These are phyloP conservation scores for Scolopax bukidnonensis DNA, from an alignment of 2,797 vertebrate species.

Conservation along the genomic window DNA sequence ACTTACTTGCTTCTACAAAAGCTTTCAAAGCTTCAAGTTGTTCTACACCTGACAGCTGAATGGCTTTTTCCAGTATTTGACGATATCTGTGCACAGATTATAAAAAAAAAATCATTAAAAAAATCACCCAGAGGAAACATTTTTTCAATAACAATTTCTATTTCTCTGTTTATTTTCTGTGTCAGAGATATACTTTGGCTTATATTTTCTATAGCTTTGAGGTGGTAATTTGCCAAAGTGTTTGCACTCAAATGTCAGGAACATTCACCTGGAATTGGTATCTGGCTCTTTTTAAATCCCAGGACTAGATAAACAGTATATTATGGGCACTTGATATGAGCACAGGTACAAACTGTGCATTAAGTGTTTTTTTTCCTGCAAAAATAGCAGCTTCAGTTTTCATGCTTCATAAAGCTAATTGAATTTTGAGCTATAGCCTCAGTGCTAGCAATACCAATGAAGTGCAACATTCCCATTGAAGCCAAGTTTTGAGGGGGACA, in stretches of 20 bases:
- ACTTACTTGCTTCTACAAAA: constrained; percentile 99
- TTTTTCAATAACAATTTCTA: neutral
- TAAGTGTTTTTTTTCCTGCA: neutral
- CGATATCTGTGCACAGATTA: constrained; percentile 85
- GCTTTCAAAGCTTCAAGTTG: constrained; percentile 97
- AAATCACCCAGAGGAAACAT: neutral
- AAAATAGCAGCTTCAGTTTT: neutral
- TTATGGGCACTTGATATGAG: accelerated
- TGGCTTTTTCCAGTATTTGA: constrained; percentile 95
- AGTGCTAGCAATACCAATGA: accelerated
- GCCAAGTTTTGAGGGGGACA: neutral
- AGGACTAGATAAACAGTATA: neutral
- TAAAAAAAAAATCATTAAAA: neutral
- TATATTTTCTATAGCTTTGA: neutral
- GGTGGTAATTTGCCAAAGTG: neutral
- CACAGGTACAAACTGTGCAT: neutral
- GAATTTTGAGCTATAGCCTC: neutral
- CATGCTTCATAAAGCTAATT: neutral
- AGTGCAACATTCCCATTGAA: neutral
- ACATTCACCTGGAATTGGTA: neutral
- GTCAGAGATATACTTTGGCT: neutral
- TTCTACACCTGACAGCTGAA: constrained; percentile 89
- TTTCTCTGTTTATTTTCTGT: neutral
- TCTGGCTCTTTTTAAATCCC: neutral
- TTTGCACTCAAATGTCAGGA: neutral